phyloP scores from a whole-genome alignment of 1,140 invertebrate genomes.

The Homalodisca vitripennis region DNA sequence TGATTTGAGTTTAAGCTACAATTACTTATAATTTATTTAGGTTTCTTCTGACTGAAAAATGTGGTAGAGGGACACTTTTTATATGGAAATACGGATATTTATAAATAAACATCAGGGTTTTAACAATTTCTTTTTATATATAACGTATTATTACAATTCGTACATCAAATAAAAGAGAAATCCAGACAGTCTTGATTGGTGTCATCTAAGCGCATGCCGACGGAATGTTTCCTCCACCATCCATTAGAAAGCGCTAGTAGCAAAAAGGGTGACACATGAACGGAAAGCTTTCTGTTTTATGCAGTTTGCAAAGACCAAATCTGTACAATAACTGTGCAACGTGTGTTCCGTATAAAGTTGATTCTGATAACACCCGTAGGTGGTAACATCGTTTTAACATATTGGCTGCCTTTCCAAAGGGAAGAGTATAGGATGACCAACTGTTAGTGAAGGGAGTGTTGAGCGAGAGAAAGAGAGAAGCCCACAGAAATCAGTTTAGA shows the following conservation, averaged over 20 bases:
- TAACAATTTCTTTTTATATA: background rate
- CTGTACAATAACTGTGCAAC: background rate
- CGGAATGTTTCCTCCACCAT: background rate
- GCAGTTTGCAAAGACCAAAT: background rate
- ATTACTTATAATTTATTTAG: no score
- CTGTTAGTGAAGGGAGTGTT: no score
- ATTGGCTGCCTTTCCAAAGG: background rate
- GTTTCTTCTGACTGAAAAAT: no score
- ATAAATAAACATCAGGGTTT: background rate
- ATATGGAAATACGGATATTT: no score
- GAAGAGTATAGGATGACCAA: no score
- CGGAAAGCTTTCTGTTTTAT: background rate
- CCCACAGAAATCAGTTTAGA: no score
- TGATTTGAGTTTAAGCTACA: no score
- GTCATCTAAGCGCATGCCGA: background rate
- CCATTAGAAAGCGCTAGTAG: slow-evolving; percentile 2
- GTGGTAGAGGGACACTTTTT: no score
- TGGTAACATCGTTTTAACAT: background rate
- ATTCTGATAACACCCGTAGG: background rate
- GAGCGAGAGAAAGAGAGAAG: no score
- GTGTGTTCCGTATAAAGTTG: background rate
- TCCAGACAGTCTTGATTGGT: background rate
- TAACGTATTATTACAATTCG: background rate
- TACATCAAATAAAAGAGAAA: slow-evolving; percentile 1
- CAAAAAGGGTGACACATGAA: background rate